These are phyloP conservation scores for Oxyscelio sp. DNA, from an alignment of 2,888 invertebrate species.

Conservation along the genomic window DNA sequence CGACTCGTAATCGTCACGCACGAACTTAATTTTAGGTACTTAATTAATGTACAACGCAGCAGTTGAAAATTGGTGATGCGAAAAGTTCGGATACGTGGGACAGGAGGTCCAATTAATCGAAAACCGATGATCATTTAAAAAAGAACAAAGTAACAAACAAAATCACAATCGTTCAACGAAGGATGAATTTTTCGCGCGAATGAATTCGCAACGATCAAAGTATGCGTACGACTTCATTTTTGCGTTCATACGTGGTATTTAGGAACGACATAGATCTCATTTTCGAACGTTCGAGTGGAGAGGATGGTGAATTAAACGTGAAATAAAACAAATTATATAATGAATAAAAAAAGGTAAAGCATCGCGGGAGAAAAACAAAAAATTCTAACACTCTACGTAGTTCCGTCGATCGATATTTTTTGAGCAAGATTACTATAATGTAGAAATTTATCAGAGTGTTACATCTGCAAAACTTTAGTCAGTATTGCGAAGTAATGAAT, in stretches of 20 bases:
- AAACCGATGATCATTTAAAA: too few relatives aligned
- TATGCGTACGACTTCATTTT: conserved; percentile 40
- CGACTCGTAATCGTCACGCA: conserved; percentile 47
- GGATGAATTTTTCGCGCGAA: conserved; percentile 40
- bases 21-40: conserved; percentile 72
- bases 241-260: conserved; percentile 53
- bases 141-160: neutral
- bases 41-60: conserved; percentile 67
- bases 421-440: conserved; percentile 76
- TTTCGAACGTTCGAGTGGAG: conserved; percentile 41
- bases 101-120: neutral
- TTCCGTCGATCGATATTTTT: conserved; percentile 84
- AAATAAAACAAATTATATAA: conserved; percentile 3
- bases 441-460: conserved; percentile 68
- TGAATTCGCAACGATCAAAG: conserved; percentile 40
- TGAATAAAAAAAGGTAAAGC: neutral
- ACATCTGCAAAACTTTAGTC: conserved; percentile 68
- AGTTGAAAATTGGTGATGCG: conserved; percentile 56
- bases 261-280: conserved; percentile 65
- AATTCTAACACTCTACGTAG: conserved; percentile 82
- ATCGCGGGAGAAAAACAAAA: conserved; percentile 41
- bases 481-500: conserved; percentile 68
- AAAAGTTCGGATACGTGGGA: conserved; percentile 44
- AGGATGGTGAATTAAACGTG: neutral
- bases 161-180: conserved; percentile 59